Evolutionary conservation across 2,797 vertebrate species (phyloP).

Genomic region (Amniataba percoides): DNA sequence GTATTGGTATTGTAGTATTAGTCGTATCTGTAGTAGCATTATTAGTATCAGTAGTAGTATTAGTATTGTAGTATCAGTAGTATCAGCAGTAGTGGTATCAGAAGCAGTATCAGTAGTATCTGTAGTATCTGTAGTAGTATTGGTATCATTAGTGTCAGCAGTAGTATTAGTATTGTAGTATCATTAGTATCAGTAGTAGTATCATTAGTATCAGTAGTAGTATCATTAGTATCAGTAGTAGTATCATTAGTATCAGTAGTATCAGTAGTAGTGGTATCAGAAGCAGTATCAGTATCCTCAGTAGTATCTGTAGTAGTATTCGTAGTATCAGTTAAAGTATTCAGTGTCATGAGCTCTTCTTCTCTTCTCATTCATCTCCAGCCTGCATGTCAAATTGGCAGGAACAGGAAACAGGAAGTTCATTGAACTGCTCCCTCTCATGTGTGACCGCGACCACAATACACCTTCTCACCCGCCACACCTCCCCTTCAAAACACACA

Average conservation of each 20-base stretch:
- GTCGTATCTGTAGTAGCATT: too few relatives aligned
- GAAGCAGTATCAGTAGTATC: neutral
- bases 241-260: neutral
- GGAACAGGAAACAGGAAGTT: constrained; percentile 47
- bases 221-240: neutral
- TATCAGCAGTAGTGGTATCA: too few relatives aligned
- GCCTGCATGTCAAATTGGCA: constrained; percentile 33
- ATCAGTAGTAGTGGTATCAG: too few relatives aligned
- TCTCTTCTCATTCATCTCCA: constrained; percentile 33
- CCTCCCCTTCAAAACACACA: neutral
- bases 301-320: neutral
- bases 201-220: neutral
- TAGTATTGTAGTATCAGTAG: neutral
- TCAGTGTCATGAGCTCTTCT: neutral
- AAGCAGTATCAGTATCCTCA: neutral
- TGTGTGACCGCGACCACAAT: constrained; percentile 46
- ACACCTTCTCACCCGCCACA: neutral
- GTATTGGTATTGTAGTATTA: too few relatives aligned
- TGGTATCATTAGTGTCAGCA: neutral
- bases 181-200: too few relatives aligned
- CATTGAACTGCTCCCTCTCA: constrained; percentile 45
- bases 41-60: too few relatives aligned
- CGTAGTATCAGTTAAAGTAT: neutral
- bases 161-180: too few relatives aligned
- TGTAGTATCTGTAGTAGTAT: neutral